These are phyloP conservation scores for Schrankia costaestrigalis DNA, from an alignment of 2,888 invertebrate genomes.

Conservation along the genomic window DNA sequence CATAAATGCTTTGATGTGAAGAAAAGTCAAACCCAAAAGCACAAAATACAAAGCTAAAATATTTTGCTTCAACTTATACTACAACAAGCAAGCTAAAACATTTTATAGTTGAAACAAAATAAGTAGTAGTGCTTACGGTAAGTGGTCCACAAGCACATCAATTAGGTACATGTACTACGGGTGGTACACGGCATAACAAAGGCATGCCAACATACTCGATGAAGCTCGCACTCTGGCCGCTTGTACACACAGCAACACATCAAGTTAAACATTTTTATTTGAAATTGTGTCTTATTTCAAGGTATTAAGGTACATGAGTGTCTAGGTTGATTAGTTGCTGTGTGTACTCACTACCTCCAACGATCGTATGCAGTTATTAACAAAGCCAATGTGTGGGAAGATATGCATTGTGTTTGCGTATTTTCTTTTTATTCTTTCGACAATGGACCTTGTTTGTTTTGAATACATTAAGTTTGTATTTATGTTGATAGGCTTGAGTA, in stretches of 20 bases:
- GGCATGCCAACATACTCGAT: conserved; percentile 36
- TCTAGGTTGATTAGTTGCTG: too few species aligned
- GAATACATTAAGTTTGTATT: conserved; percentile 29
- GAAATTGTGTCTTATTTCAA: too few species aligned
- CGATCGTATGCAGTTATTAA: conserved; percentile 35
- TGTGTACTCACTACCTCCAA: background rate
- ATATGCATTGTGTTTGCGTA: conserved; percentile 40
- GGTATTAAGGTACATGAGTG: too few species aligned
- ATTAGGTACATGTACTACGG: conserved; percentile 42
- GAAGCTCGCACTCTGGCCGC: conserved; percentile 10
- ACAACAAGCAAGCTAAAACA: conserved; percentile 6
- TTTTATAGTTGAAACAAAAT: conserved; percentile 6
- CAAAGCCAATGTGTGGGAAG: conserved; percentile 43
- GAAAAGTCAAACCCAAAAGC: background rate
- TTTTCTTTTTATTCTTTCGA: conserved; percentile 35
- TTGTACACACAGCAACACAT: too few species aligned
- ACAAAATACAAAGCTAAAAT: conserved; percentile 3
- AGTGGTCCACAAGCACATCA: conserved; percentile 48
- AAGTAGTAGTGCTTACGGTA: conserved; percentile 29
- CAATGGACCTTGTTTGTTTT: conserved; percentile 28
- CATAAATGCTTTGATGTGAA: too few species aligned
- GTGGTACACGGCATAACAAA: conserved; percentile 45
- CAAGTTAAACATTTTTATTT: too few species aligned
- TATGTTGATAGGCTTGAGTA: conserved; percentile 15
- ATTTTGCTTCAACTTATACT: conserved; percentile 7